Evolutionary conservation across 2,888 invertebrate species (phyloP).

Genomic region (Eulithis prunata): DNA sequence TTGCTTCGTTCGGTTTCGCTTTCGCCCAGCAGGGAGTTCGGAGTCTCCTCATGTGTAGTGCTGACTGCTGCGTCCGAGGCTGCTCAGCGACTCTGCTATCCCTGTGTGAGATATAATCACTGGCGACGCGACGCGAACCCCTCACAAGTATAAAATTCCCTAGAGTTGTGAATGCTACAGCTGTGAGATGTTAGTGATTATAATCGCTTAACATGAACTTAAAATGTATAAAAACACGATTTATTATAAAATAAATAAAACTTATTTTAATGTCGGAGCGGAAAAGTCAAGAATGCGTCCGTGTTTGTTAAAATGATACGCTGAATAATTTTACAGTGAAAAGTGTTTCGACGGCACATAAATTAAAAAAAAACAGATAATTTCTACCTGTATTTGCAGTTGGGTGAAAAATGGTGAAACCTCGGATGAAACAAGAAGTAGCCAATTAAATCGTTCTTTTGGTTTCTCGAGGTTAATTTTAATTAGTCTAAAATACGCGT

Average conservation of each 20-base stretch:
- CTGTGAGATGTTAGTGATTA: conserved; percentile 38
- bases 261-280: conserved; percentile 17
- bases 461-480: conserved; percentile 52
- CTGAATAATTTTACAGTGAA: neutral
- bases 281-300: neutral
- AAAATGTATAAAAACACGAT: conserved; percentile 1
- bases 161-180: conserved; percentile 45
- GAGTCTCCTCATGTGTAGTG: conserved; percentile 89
- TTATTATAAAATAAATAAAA: conserved; percentile 1
- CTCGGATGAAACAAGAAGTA: conserved; percentile 15
- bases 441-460: conserved; percentile 39
- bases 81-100: conserved; percentile 79
- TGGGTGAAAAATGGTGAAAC: neutral
- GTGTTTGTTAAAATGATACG: neutral
- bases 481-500: conserved; percentile 46
- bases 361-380: neutral
- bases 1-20: conserved; percentile 87
- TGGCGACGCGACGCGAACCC: conserved; percentile 67
- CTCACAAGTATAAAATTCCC: conserved; percentile 56
- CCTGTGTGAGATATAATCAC: conserved; percentile 83
- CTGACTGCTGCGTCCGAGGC: conserved; percentile 73
- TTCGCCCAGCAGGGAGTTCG: conserved; percentile 93
- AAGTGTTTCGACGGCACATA: neutral
- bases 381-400: neutral
- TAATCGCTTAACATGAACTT: conserved; percentile 33